These are phyloP conservation scores for Naso thynnoides DNA, from an alignment of 2,797 vertebrate genomes.

Conservation along the genomic window DNA sequence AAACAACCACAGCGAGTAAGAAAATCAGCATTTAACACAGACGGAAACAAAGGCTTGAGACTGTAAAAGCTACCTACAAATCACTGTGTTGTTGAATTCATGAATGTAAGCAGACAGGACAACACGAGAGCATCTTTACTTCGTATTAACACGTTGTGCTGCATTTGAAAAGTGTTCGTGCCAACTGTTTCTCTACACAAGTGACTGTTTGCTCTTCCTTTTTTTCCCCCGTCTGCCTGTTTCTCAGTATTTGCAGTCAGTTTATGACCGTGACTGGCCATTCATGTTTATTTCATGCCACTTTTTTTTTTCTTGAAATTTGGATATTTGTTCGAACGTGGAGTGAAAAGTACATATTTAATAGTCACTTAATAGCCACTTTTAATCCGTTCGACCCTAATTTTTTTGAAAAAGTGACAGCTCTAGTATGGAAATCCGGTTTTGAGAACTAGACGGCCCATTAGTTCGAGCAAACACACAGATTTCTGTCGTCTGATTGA, in stretches of 20 bases:
- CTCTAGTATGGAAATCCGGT: conserved; percentile 33
- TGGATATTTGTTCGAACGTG: no score
- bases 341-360: no score
- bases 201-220: background rate
- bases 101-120: conserved; percentile 11
- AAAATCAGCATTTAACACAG: conserved; percentile 61
- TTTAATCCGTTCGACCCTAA: no score
- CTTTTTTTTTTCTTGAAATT: no score
- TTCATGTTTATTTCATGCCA: no score
- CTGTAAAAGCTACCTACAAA: conserved; percentile 41
- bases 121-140: background rate
- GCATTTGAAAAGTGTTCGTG: conserved; percentile 6
- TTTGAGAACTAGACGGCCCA: conserved; percentile 62
- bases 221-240: conserved; percentile 13
- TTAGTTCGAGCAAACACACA: conserved; percentile 53
- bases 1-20: conserved; percentile 44
- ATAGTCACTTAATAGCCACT: no score
- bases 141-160: background rate
- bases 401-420: no score
- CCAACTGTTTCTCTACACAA: background rate
- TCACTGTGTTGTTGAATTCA: conserved; percentile 23
- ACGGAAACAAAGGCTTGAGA: conserved; percentile 41
- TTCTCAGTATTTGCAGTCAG: conserved; percentile 20
- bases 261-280: conserved; percentile 34
- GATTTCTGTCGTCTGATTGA: conserved; percentile 48